Conservation (phyloP, 2,113 vertebrate species). For the Seriola aureovittata region DNA sequence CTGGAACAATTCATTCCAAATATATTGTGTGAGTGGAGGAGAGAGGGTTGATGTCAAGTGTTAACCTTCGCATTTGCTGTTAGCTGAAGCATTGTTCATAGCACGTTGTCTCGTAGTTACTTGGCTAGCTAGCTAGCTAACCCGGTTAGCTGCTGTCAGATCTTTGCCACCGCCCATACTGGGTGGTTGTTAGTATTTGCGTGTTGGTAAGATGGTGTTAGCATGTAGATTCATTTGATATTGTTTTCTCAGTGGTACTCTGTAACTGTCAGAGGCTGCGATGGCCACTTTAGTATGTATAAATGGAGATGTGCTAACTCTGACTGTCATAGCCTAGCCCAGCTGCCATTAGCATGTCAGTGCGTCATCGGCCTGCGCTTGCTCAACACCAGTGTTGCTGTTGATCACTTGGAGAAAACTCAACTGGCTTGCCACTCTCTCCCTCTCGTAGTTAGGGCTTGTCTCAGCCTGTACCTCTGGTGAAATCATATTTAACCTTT, state of each 20-base stretch:
- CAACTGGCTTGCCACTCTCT: neutral
- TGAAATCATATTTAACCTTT: neutral
- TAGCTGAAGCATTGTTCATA: conserved; percentile 51
- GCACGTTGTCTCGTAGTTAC: conserved; percentile 55
- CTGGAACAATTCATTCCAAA: accelerated
- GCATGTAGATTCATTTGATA: neutral
- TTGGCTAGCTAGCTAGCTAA: conserved; percentile 26
- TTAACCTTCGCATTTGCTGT: neutral
- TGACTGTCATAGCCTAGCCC: conserved; percentile 26
- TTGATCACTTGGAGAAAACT: conserved; percentile 29
- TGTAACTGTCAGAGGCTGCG: neutral
- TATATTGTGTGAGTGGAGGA: accelerated
- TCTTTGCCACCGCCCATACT: conserved; percentile 58
- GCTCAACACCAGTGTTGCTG: conserved; percentile 36
- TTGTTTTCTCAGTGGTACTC: accelerated
- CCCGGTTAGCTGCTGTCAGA: conserved; percentile 61
- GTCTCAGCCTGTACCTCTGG: neutral
- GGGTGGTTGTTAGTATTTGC: neutral
- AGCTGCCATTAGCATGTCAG: conserved; percentile 51
- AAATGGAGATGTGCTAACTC: conserved; percentile 36
- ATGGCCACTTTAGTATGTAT: neutral
- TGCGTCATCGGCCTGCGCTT: conserved; percentile 77
- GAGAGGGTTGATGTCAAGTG: neutral
- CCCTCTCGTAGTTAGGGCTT: neutral
- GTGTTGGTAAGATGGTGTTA: neutral